phyloP scores from a whole-genome alignment of 2,888 invertebrate species.

The Drosophila koepferae region DNA sequence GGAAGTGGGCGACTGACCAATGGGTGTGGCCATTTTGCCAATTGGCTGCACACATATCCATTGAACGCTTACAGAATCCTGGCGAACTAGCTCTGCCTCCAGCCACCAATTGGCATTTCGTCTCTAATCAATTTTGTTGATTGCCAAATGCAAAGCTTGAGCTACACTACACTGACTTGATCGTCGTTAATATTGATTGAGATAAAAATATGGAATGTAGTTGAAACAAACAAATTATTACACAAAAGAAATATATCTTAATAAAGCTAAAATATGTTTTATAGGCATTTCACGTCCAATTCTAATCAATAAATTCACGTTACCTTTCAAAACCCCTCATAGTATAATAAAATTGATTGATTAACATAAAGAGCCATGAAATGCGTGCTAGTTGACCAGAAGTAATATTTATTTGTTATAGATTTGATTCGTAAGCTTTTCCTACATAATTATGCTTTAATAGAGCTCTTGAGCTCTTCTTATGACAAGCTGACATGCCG shows the following conservation, averaged over 20 bases:
- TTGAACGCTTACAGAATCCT: conserved; percentile 43
- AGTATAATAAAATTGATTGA: background rate
- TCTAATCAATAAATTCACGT: no score
- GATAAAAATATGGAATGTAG: background rate
- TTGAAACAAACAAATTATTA: background rate
- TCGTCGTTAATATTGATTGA: background rate
- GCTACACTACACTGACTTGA: background rate
- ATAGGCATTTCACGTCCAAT: no score
- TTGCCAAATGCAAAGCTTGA: conserved; percentile 63
- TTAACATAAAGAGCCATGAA: background rate
- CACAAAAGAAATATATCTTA: no score
- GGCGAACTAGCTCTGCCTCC: conserved; percentile 14
- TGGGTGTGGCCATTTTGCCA: conserved; percentile 59
- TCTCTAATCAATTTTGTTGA: conserved; percentile 76
- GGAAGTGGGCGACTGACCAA: conserved; percentile 6
- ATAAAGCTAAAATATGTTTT: no score
- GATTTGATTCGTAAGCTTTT: conserved; percentile 1
- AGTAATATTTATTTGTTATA: background rate
- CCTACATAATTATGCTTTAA: conserved; percentile 25
- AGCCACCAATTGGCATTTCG: conserved; percentile 21
- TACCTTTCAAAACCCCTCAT: background rate
- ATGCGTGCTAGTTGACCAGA: conserved; percentile 1
- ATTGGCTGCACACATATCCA: conserved; percentile 66
- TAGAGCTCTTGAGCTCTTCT: conserved; percentile 21
- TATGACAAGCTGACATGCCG: conserved; percentile 12